Base-by-base conservation (phyloP, 2,113 vertebrate species). In the Psilopogon haemacephalus region DNA sequence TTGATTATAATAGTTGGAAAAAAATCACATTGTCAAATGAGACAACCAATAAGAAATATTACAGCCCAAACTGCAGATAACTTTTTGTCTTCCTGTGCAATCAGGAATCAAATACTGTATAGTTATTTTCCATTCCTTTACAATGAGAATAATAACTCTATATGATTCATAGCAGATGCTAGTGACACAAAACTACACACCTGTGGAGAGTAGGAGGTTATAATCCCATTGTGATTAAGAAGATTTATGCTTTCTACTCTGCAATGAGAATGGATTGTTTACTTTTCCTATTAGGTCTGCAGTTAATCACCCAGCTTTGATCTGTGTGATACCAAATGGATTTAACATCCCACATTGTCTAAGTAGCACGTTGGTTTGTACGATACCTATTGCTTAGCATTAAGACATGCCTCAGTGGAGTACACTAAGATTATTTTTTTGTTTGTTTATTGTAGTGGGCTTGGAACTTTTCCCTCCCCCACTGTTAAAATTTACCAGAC, bases 161-260 rank as follows among this genome's bases (percentile, higher is more conserved):
- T 95, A 88, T 97, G 96, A 97, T 97, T 97, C 93, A 93, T 96
- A 92, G 92, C 84, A 97, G 94, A 94, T 91, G 94, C 93, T 48
- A 12, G 90, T 94, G 94, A 95, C 95, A 97, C 88, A 96, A 96
- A 96, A 68, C 86, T 92, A 88, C 82, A 94, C 92, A 97, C 97
- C 96, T 97, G 96, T 88, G 95, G 96, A 93, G 96, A 97, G 79
- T 38, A 94, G 87, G 62, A 94, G 95, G 88, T 97, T 96, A 91
- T 93, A 97, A 97, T 97, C 97, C 89, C 81, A 86, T 68, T 92
- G 77, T 86, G 95, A 97, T 97, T 97, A 97, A 95, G 92, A 92
- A 97, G 95, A 96, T 89, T 59, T 74, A 92, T 93, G 73, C 30
- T 96, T 72, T 75, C 62, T 38, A 24, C 91, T 96, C 81, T 93